A percentile compares a stretch with the other conserved stretches of the same genome.
These are phyloP conservation scores for Ceyx erithaca DNA, from an alignment of 2,797 vertebrate species.

Conservation along the genomic window DNA sequence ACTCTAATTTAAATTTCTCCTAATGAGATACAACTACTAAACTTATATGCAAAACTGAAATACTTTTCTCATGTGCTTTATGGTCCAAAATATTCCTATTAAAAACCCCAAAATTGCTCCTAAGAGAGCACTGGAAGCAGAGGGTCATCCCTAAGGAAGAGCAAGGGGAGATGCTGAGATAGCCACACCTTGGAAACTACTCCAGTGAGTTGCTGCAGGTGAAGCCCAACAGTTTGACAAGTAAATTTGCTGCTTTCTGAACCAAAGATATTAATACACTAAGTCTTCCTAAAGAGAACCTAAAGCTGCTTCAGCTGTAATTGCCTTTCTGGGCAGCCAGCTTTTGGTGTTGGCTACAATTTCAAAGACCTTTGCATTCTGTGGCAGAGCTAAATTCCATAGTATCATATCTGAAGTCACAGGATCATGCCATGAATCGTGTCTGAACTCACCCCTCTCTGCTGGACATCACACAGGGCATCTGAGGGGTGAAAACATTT, in stretches of 20 bases:
- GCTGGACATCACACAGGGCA: fast-evolving
- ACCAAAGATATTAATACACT: not conserved
- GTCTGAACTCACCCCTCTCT: not conserved
- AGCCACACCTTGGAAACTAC: not conserved
- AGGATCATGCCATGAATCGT: too few species aligned
- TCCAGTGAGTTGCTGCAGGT: not conserved
- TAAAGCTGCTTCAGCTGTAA: not conserved
- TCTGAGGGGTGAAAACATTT: not conserved
- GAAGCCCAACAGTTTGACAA: not conserved
- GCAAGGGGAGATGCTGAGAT: not conserved
- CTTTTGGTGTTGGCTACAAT: not conserved
- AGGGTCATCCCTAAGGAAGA: not conserved
- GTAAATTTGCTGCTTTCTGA: not conserved
- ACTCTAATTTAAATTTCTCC: not conserved
- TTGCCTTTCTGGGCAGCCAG: not conserved
- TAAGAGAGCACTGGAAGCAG: not conserved
- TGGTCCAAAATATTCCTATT: not conserved
- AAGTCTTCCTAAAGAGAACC: not conserved
- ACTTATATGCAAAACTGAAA: not conserved
- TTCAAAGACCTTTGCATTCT: not conserved
- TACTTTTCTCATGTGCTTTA: not conserved
- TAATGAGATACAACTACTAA: not conserved
- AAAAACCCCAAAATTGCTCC: not conserved
- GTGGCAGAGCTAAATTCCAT: not conserved
- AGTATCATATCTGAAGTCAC: not conserved